Evolutionary conservation across 2,888 invertebrate species (phyloP), one percentile per base, ranked within the genome.

Genomic region (Carcina quercana): DNA sequence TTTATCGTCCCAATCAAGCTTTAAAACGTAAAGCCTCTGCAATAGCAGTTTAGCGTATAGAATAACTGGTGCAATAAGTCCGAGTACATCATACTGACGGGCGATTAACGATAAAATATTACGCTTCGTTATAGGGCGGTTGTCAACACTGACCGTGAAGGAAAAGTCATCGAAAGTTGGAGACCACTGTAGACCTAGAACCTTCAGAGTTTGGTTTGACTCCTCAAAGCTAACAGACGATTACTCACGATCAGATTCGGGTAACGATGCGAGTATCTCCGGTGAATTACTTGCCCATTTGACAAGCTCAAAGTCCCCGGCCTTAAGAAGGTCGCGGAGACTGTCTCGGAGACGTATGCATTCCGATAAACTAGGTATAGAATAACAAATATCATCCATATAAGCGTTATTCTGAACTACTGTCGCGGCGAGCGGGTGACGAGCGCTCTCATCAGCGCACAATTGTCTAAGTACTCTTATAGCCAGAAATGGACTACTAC

Each of bases 201-300:
- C 33, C 20, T 40, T 40, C 17, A 37, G 33, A 13, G 24, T 32
- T 8, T 29, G 28, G 6, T 28, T 26, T 6, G 32, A 25, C 11
- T 37, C n/a, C n/a, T n/a, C n/a, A n/a, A n/a, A n/a, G n/a, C n/a
- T n/a, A n/a, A n/a, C n/a, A n/a, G n/a, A n/a, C 37, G 12, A 40
- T 31, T 10, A n/a, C 8, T 25, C 25, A n/a, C 35, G 35, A 20
- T 37, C 32, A 3, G 37, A 22, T 6, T 8, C 30, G 20, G 40
- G 40, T 14, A 40, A 31, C n/a, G 25, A 30, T 21, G 28, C 28
- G 5, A 35, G 10, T 8, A 21, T 3, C 21, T 21, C 21, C 25
- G n/a, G 27, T 1, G 37, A 38, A 12, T 42, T 42, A 20, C 30
- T 28, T 21, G 34, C 30, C 36, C 34, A 44, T 14, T 44, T 42